Evolutionary conservation across 2,113 vertebrate genomes (phyloP).

Genomic region (Reinhardtius hippoglossoides): DNA sequence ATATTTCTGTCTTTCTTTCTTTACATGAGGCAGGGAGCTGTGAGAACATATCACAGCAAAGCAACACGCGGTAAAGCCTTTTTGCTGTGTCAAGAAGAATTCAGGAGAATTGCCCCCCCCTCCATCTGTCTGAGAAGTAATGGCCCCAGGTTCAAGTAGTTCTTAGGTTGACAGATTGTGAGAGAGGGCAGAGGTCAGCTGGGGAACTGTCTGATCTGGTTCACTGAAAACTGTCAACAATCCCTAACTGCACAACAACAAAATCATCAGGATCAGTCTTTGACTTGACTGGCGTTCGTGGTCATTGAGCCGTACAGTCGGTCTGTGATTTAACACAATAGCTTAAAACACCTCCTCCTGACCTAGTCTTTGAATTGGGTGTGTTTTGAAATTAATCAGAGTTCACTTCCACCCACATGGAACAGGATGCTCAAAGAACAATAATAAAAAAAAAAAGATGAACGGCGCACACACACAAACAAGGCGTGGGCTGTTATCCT

Average conservation of each 20-base stretch:
- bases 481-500: conserved; percentile 18
- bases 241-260: conserved; percentile 11
- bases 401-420: conserved; percentile 53
- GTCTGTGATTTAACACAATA: conserved; percentile 15
- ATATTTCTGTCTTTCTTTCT: conserved; percentile 40
- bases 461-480: conserved; percentile 16
- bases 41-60: conserved; percentile 45
- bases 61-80: not conserved
- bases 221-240: conserved; percentile 25
- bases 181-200: conserved; percentile 58
- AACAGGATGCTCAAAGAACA: conserved; percentile 66
- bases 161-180: conserved; percentile 53
- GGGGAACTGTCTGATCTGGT: conserved; percentile 5
- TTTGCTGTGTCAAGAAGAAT: conserved; percentile 25
- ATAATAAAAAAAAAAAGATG: conserved; percentile 58
- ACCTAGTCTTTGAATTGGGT: conserved; percentile 43
- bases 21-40: conserved; percentile 27
- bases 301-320: conserved; percentile 1
- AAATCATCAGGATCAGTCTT: conserved; percentile 26
- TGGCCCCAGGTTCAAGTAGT: conserved; percentile 46
- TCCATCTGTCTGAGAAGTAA: conserved; percentile 9
- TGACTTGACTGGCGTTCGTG: conserved; percentile 16
- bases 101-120: conserved; percentile 22
- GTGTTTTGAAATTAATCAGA: conserved; percentile 73
- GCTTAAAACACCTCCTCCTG: conserved; percentile 6